Base-by-base conservation (phyloP, 2,888 invertebrate species). In the Lacanobia oleracea region DNA sequence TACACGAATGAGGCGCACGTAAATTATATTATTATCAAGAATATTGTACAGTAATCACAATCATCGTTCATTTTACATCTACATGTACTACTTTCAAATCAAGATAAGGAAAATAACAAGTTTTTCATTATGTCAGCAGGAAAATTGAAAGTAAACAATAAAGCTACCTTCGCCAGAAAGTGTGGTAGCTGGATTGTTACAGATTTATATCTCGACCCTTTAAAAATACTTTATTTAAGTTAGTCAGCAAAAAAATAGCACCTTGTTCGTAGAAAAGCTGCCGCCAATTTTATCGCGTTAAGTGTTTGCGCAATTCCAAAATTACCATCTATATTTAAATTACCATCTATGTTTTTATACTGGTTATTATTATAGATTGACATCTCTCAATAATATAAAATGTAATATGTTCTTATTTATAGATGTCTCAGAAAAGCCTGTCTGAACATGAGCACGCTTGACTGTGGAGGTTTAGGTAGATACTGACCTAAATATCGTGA, bases 161-260 rank as follows among this genome's bases (percentile, higher is more conserved):
- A 43, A 43, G n/a, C 18, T 56, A 27, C 27, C 59, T 40, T 66
- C 51, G 37, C 37, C 37, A 56, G 45, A 27, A 12, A 56, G 45
- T 37, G 40, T 23, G 23, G 27, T 75, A 37, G 45, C 51, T 51
- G n/a, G 16, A 45, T 71, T 62, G 33, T 63, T 67, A 63, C 66
- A 83, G 75, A 73, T 72, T 50, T 21, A 45, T 80, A 80, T 77
- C 75, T 67, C 37, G 54, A 66, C 56, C 61, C 63, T 50, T 76
- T 56, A 64, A 77, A 80, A 67, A 59, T 60, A 71, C 45, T 63
- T 72, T 70, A 59, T 60, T 72, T 67, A 50, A 62, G 48, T 56
- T 68, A 60, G 69, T 64, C 27, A 48, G 43, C 59, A 77, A 77
- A 33, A 23, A 72, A 77, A 67, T 72, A 9, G 50, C 62, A 57